These are phyloP conservation scores for Atherinosoma microstoma DNA, from an alignment of 2,797 vertebrate genomes.

Conservation along the genomic window DNA sequence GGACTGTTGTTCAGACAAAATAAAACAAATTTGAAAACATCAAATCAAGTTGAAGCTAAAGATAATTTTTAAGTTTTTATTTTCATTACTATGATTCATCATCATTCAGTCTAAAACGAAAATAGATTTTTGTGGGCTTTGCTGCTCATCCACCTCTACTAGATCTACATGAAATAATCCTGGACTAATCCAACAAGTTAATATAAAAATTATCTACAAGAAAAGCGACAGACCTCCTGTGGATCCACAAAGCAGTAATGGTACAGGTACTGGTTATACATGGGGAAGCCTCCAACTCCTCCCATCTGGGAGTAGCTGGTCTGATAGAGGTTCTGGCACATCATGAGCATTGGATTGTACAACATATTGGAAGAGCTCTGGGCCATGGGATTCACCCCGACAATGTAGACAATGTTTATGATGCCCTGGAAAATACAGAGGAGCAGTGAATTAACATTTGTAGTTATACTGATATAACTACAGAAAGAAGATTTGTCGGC, in stretches of 20 bases:
- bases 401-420: slow-evolving; percentile 89
- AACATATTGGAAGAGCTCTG: slow-evolving; percentile 83
- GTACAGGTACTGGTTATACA: slow-evolving; percentile 91
- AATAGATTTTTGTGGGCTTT: slow-evolving; percentile 1
- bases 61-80: background rate
- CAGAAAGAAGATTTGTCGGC: background rate
- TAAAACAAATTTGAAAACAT: background rate
- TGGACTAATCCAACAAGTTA: background rate
- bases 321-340: slow-evolving; percentile 88
- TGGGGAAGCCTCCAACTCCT: slow-evolving; percentile 81
- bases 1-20: background rate
- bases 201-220: background rate
- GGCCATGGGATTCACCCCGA: slow-evolving; percentile 91
- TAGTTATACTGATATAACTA: background rate
- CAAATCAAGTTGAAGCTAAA: background rate
- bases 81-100: background rate
- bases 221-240: slow-evolving; percentile 85
- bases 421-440: slow-evolving; percentile 73
- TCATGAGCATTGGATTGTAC: slow-evolving; percentile 87
- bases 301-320: slow-evolving; percentile 80
- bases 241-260: slow-evolving; percentile 94
- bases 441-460: background rate
- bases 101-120: background rate
- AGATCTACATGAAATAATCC: background rate
- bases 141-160: background rate